Evolutionary conservation across 2,113 vertebrate genomes (phyloP), one percentile per base, ranked within the genome.

Genomic region (Tympanuchus pallidicinctus): DNA sequence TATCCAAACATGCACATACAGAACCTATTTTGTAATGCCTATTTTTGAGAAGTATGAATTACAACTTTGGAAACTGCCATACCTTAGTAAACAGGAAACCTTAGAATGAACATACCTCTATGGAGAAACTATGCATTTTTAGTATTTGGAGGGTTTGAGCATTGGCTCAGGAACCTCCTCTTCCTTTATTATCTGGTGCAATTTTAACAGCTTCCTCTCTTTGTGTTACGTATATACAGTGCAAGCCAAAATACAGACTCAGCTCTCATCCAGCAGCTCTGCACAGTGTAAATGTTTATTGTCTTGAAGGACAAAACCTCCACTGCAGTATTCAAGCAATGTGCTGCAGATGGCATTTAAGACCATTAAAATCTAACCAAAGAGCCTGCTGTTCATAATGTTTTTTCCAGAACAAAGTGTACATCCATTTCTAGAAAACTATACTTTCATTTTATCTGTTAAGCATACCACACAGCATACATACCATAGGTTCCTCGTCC

Each of bases 401-500:
- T 2, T 15, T 27, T 36, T 36, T 69, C 69, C 52, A 72, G 80
- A 64, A 86, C 18, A 27, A 89, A 52, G 36, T 1, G 8, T 57
- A 17, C 18, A 3, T n/a, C 15, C 15, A 5, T 36, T 64, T 43
- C 56, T 30, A 63, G 34, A 73, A 27, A 80, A 42, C n/a, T 21
- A 3, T 1, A 12, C 40, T 38, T 48, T 36, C 20, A 18, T 9
- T 28, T 4, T 4, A 47, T 10, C 15, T 24, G 22, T 47, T 24
- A 43, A 19, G n/a, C 67, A 11, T 10, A 6, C 14, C 45, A 17
- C 32, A 25, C 67, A 24, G 28, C 0, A 1, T 13, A 42, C 21
- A 8, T 97, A 99, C 99, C 99, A 0, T 99, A 99, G 77, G 99
- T 99, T 17, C 99, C 99, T 57, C 99, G 98, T 24, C 99, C 99